Base-by-base conservation (phyloP, 2,797 vertebrate species). In the Odontamblyopus rebecca region DNA sequence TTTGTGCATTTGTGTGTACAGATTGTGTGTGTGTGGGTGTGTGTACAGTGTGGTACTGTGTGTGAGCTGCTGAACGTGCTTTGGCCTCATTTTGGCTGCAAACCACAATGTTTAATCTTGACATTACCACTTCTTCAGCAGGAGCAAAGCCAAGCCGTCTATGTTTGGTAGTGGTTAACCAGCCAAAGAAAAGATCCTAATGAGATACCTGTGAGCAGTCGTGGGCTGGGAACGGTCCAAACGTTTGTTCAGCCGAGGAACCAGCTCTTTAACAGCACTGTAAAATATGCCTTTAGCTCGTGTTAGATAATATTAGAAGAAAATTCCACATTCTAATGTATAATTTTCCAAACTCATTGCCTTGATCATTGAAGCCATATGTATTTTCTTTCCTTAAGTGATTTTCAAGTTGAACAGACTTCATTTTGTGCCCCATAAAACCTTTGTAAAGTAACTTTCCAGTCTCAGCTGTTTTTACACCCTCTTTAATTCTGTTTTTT, bases 61-160 rank as follows among this genome's bases (percentile, higher is more conserved):
- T 76, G 64, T 54, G 69, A 66, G 62, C 56, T 56, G 32, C 30
- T n/a, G 61, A 61, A 59, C 38, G 18, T 72, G 66, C 29, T 81
- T 48, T 81, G 75, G 82, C 65, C 69, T 84, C 69, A 69, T 86
- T 87, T 85, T 79, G 68, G 70, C 74, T 74, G 64, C 69, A 89
- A 92, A 92, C 92, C 92, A 86, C 92, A 93, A 85, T 85, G 86
- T 88, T 88, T 89, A 78, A 89, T 88, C 74, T 83, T 79, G 78
- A 80, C 78, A 89, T 86, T 86, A 83, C 75, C 81, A 78, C 82
- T 78, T 78, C 80, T 87, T 85, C 54, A 79, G 76, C 53, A 74
- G 80, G 81, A 74, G 12, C 19, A 67, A 69, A 71, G 76, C 78
- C 80, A 84, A 78, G 72, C 66, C 68, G 70, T 76, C 67, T 76